phyloP scores from a whole-genome alignment of 1,140 invertebrate species.

The Calliphora vicina region DNA sequence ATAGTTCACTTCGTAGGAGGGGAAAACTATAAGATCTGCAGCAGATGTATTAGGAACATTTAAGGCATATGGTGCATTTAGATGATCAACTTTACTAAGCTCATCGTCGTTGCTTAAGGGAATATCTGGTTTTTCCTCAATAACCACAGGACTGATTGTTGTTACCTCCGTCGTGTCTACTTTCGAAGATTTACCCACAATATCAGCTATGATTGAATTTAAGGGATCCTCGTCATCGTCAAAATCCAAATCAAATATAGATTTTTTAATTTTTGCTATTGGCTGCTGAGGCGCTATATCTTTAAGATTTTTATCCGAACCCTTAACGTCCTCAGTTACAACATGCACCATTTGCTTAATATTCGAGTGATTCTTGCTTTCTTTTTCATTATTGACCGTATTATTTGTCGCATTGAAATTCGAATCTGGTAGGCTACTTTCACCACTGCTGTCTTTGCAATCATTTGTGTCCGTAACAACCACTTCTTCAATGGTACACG shows the following conservation, averaged over 20 bases:
- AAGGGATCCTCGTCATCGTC: slow-evolving; percentile 56
- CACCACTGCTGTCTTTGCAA: not conserved
- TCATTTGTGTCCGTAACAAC: not conserved
- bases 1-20: slow-evolving; percentile 43
- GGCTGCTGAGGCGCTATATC: not conserved
- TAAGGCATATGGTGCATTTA: not conserved
- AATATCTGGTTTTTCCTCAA: not conserved
- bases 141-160: not conserved
- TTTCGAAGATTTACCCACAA: slow-evolving; percentile 35
- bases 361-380: too few species aligned
- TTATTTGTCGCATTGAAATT: too few species aligned
- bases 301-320: not conserved
- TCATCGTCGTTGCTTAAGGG: not conserved
- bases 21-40: not conserved
- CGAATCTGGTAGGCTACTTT: not conserved
- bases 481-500: slow-evolving; percentile 42
- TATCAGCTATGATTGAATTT: slow-evolving; percentile 49
- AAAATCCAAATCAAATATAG: slow-evolving; percentile 57
- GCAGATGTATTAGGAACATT: not conserved
- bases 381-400: too few species aligned
- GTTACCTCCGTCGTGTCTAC: not conserved
- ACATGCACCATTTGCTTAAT: not conserved
- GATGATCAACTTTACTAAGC: not conserved
- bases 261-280: slow-evolving; percentile 48
- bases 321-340: too few species aligned